Evolutionary conservation across 2,888 invertebrate species (phyloP).

Genomic region (Abscondita cerata): DNA sequence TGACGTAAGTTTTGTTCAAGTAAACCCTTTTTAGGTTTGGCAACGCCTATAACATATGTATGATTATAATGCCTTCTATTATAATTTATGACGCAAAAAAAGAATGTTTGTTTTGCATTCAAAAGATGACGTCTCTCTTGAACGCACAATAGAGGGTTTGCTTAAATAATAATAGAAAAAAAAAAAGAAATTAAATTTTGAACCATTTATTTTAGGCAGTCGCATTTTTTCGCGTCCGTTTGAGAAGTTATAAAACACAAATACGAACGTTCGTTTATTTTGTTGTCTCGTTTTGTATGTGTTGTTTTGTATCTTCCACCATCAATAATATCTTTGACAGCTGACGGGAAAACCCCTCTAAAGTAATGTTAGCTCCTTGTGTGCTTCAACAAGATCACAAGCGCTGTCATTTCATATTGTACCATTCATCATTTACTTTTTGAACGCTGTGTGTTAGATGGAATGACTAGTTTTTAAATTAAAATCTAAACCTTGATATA

Average conservation of each 20-base stretch:
- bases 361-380: constrained; percentile 47
- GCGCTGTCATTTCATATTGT: constrained; percentile 33
- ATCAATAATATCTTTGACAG: constrained; percentile 48
- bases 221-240: not conserved
- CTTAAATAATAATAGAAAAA: too few species aligned
- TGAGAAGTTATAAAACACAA: not conserved
- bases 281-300: constrained; percentile 13
- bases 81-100: too few species aligned
- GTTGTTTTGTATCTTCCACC: constrained; percentile 40
- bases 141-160: too few species aligned
- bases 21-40: too few species aligned
- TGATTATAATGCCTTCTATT: too few species aligned
- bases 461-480: constrained; percentile 17
- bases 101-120: too few species aligned
- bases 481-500: not conserved
- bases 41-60: too few species aligned
- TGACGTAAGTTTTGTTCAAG: too few species aligned
- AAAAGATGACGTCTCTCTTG: too few species aligned
- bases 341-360: constrained; percentile 48
- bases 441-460: constrained; percentile 22
- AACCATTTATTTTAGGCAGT: not conserved
- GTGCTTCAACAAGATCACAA: constrained; percentile 37
- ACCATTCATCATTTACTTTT: constrained; percentile 35
- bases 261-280: not conserved
- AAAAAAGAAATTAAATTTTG: too few species aligned